Percentiles rank a stretch among this genome's conserved stretches.
Evolutionary conservation across 2,797 vertebrate species (phyloP).

Genomic region (Paratrypauchen microcephalus): DNA sequence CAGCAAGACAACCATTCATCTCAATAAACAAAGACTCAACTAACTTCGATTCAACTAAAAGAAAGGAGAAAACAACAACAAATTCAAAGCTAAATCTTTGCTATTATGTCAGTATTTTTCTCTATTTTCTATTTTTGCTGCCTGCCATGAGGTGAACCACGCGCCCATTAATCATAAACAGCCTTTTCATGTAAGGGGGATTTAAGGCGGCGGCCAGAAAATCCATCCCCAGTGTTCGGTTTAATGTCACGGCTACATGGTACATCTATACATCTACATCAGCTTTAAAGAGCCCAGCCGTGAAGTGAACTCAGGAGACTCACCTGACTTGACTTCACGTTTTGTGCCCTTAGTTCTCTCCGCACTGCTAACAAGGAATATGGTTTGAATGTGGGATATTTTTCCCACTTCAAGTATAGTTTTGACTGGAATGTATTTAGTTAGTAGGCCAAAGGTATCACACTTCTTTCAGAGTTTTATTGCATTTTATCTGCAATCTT

Average conservation of each 20-base stretch:
- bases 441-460: no score
- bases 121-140: constrained; percentile 12
- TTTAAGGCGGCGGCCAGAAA: constrained; percentile 26
- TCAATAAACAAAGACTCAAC: no score
- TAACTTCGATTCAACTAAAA: no score
- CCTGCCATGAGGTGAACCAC: constrained; percentile 52
- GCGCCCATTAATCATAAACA: constrained; percentile 34
- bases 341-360: background rate
- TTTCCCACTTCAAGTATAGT: no score
- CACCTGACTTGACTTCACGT: background rate
- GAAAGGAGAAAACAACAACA: background rate
- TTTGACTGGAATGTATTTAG: no score
- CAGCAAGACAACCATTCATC: no score
- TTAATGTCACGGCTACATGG: constrained; percentile 32
- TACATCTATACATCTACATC: constrained; percentile 38
- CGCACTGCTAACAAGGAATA: background rate
- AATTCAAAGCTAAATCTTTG: background rate
- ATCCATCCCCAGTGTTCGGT: constrained; percentile 26
- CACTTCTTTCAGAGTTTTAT: no score
- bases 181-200: constrained; percentile 16
- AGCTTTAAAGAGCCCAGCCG: constrained; percentile 46
- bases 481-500: no score
- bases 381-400: no score
- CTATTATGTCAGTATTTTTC: constrained; percentile 31
- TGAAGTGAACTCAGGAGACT: constrained; percentile 13